Conservation (phyloP, 2,888 invertebrate species). For the Mesodorylaimus sp. region DNA sequence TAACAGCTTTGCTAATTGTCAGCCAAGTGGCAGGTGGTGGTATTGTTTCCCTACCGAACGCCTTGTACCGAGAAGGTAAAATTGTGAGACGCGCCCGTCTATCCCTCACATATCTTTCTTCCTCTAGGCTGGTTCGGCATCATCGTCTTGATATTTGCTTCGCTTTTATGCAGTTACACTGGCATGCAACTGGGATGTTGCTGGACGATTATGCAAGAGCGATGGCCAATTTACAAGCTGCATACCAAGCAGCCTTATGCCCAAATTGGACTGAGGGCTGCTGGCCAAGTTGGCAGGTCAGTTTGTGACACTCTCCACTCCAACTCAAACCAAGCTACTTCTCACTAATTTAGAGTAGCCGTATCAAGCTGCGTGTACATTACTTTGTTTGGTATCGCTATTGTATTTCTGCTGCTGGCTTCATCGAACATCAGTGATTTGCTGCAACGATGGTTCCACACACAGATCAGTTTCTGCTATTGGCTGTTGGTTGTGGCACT, state of each 20-base stretch:
- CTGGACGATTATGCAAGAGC: neutral
- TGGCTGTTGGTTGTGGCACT: conserved; percentile 59
- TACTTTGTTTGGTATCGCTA: conserved; percentile 46
- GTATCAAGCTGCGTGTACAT: no score
- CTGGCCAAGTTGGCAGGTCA: neutral
- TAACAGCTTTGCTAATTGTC: neutral
- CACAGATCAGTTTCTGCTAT: conserved; percentile 52
- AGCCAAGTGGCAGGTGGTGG: conserved; percentile 1
- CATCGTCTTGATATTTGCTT: neutral
- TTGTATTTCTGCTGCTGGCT: conserved; percentile 47
- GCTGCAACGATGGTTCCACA: conserved; percentile 39
- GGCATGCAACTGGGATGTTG: neutral
- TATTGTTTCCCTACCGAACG: neutral
- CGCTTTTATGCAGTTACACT: neutral
- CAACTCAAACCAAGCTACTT: neutral
- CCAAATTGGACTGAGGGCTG: neutral
- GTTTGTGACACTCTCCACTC: no score
- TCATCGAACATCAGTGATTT: conserved; percentile 54
- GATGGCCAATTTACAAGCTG: neutral
- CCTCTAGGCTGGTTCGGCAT: conserved; percentile 5
- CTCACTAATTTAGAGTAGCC: no score
- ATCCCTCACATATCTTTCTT: no score
- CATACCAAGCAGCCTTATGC: neutral
- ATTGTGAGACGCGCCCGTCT: neutral
- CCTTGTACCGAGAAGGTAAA: neutral